Conservation (phyloP, 2,113 vertebrate genomes). For the Ranitomeya imitator region DNA sequence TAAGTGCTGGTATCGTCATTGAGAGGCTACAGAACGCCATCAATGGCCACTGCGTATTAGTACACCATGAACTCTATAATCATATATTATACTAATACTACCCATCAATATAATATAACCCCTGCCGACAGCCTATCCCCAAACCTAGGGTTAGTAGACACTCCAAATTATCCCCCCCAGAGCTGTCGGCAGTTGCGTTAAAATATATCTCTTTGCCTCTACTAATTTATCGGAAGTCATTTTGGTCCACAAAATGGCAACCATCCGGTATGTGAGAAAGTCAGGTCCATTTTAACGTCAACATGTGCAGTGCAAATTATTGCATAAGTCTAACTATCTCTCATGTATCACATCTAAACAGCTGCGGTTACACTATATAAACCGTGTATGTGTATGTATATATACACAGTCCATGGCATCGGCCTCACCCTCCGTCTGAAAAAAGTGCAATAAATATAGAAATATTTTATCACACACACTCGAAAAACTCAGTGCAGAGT, state of each 20-base stretch:
- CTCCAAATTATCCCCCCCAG: not conserved
- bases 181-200: not conserved
- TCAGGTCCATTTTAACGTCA: not conserved
- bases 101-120: not conserved
- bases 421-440: slow-evolving; percentile 2
- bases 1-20: slow-evolving; percentile 10
- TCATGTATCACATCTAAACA: slow-evolving; percentile 6
- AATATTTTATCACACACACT: slow-evolving; percentile 56
- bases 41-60: not conserved
- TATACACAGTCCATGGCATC: slow-evolving; percentile 48
- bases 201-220: not conserved
- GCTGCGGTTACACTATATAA: slow-evolving; percentile 28
- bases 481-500: slow-evolving; percentile 43
- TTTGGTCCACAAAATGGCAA: slow-evolving; percentile 2
- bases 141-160: not conserved
- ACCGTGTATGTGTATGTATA: slow-evolving; percentile 40
- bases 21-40: not conserved
- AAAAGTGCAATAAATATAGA: slow-evolving; percentile 56
- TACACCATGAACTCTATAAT: not conserved
- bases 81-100: slow-evolving; percentile 8
- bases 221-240: not conserved
- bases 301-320: slow-evolving; percentile 48
- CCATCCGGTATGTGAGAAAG: not conserved
- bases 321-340: slow-evolving; percentile 37
- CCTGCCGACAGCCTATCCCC: not conserved